A percentile compares a stretch with the other conserved stretches of the same genome.
These are phyloP conservation scores for Prunella fulvescens DNA, from an alignment of 2,113 vertebrate species.

Conservation along the genomic window DNA sequence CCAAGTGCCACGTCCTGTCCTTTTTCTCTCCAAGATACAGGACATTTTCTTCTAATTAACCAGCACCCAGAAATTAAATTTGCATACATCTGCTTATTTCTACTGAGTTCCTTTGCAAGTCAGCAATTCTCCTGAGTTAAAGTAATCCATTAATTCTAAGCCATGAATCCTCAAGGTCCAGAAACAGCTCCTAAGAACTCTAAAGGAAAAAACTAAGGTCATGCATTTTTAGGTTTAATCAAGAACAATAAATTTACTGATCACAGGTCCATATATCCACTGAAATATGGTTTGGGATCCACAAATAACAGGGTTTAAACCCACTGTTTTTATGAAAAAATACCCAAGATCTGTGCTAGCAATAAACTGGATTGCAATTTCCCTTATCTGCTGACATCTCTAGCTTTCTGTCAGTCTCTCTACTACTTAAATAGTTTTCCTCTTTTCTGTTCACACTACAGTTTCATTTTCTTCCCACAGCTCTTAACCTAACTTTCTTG, in stretches of 20 bases:
- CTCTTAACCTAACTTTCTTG: neutral
- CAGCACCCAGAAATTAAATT: neutral
- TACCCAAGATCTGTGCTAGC: neutral
- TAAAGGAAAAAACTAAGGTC: neutral
- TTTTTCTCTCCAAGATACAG: neutral
- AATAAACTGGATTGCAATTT: neutral
- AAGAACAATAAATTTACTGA: neutral
- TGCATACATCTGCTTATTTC: neutral
- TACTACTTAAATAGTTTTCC: neutral
- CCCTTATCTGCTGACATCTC: neutral
- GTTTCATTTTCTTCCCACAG: neutral
- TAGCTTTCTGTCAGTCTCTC: neutral
- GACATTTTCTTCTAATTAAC: neutral
- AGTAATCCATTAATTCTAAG: neutral
- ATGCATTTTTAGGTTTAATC: neutral
- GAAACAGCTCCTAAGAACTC: neutral
- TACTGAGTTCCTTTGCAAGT: neutral
- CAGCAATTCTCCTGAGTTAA: neutral
- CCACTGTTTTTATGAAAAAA: neutral
- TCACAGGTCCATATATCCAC: neutral
- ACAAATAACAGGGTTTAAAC: neutral
- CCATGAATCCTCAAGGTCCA: neutral
- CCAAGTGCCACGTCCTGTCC: neutral
- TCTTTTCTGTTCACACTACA: neutral
- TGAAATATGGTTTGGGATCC: neutral